phyloP scores from a whole-genome alignment of 2,888 invertebrate genomes.

The Chrysopilus asiliformis region DNA sequence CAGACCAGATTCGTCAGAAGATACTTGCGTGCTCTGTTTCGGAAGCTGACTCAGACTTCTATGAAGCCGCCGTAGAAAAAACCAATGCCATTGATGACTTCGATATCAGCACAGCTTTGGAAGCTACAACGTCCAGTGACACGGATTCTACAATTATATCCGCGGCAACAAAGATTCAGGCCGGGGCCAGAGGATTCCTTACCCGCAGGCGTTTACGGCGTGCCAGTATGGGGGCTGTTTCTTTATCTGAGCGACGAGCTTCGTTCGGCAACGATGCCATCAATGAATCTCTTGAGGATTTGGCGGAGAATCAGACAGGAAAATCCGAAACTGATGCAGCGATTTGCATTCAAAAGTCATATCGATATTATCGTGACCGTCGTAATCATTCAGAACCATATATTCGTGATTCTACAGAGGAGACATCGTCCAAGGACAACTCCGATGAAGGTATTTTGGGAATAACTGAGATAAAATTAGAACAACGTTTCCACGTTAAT shows the following conservation, averaged over 20 bases:
- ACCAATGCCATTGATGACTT: conserved; percentile 22
- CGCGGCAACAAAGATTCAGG: conserved; percentile 32
- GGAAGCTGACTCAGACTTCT: conserved; percentile 30
- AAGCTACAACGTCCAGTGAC: conserved; percentile 27
- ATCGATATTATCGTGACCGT: conserved; percentile 21
- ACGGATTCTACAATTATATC: conserved; percentile 33
- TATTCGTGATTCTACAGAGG: conserved; percentile 2
- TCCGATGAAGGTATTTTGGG: conserved; percentile 8
- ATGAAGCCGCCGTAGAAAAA: conserved; percentile 14
- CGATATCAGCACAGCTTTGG: conserved; percentile 27
- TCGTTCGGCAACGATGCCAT: conserved; percentile 33
- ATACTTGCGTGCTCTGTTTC: conserved; percentile 31
- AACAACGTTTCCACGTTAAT: too few relatives aligned
- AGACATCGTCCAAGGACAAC: conserved; percentile 8
- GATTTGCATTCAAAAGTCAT: conserved; percentile 12
- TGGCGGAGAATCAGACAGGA: conserved; percentile 21
- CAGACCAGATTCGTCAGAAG: conserved; percentile 27
- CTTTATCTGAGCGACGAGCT: conserved; percentile 22
- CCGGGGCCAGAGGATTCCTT: conserved; percentile 28
- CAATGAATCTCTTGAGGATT: conserved; percentile 28
- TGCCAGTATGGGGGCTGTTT: conserved; percentile 23
- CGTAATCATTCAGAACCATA: too few relatives aligned
- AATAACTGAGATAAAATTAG: conserved; percentile 15
- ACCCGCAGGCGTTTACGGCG: conserved; percentile 25
- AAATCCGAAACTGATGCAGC: conserved; percentile 6